Evolutionary conservation across 1,140 invertebrate genomes (phyloP).

Genomic region (Cherax destructor): DNA sequence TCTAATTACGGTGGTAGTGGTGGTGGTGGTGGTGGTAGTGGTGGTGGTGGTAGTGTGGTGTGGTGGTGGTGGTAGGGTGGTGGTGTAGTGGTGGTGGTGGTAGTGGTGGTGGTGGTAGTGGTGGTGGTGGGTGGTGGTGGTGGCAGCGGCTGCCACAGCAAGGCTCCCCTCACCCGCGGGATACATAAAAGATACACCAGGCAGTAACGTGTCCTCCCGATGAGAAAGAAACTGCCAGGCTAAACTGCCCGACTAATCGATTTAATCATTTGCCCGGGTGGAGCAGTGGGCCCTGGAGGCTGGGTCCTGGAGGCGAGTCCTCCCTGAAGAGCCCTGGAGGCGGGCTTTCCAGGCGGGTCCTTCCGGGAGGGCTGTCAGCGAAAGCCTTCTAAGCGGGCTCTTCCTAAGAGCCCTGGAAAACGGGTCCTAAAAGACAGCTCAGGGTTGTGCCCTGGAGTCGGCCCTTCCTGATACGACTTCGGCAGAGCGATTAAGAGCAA

Average conservation of each 20-base stretch:
- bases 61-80: no score
- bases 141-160: not conserved
- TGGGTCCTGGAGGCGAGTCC: not conserved
- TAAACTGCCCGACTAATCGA: slow-evolving; percentile 41
- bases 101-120: not conserved
- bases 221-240: slow-evolving; percentile 23
- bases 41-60: no score
- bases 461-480: slow-evolving; percentile 28
- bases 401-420: no score
- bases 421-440: no score
- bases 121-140: not conserved
- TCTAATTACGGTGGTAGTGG: no score
- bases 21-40: no score
- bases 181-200: slow-evolving; percentile 18
- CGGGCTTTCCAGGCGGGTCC: no score
- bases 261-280: slow-evolving; percentile 42
- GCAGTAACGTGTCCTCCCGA: slow-evolving; percentile 30
- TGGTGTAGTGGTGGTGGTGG: no score
- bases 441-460: no score
- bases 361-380: no score
- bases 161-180: slow-evolving; percentile 15
- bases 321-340: no score
- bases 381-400: no score
- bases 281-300: not conserved
- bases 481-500: slow-evolving; percentile 31